Evolutionary conservation across 2,888 invertebrate genomes (phyloP), one percentile per base, ranked within the genome.

Genomic region (Apamea monoglypha): DNA sequence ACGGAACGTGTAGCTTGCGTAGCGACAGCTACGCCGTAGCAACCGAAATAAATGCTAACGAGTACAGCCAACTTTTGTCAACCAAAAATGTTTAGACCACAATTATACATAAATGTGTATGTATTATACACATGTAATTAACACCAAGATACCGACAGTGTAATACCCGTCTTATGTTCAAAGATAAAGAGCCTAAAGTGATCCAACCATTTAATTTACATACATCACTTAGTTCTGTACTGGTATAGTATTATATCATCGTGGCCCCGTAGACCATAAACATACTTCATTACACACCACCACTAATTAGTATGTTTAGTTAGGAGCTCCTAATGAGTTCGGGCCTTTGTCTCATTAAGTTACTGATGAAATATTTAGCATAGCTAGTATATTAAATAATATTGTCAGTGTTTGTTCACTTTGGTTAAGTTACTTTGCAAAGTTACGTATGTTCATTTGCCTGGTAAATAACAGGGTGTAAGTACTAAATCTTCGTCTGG

Each of bases 251-350:
- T 53, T 47, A 83, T 68, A 76, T 75, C 78, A 78, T 53, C 77
- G 36, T 29, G 67, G 32, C 25, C 53, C n/a, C 25, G 63, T 36
- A 64, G 44, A 69, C 68, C 63, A 76, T 47, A 76, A n/a, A 68
- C 70, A 64, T 69, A 66, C 68, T 86, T 73, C 83, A 84, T 76
- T 80, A 78, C 75, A 53, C 68, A 82, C 71, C 76, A 70, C 59
- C 78, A 36, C 80, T 88, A 87, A 87, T 87, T 87, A 87, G 82
- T 76, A 68, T 86, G 80, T 80, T 78, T 80, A 87, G 80, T 80
- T 80, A 61, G 63, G 69, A 29, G 63, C 56, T 70, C 74, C 71
- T 88, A 85, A 87, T 87, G 78, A 85, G 86, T 75, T 14, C 66
- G 67, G 73, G 63, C 74, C 78, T 85, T 74, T 80, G 80, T 76